Conservation (phyloP, 2,888 invertebrate genomes). For the Amphipyra berbera region DNA sequence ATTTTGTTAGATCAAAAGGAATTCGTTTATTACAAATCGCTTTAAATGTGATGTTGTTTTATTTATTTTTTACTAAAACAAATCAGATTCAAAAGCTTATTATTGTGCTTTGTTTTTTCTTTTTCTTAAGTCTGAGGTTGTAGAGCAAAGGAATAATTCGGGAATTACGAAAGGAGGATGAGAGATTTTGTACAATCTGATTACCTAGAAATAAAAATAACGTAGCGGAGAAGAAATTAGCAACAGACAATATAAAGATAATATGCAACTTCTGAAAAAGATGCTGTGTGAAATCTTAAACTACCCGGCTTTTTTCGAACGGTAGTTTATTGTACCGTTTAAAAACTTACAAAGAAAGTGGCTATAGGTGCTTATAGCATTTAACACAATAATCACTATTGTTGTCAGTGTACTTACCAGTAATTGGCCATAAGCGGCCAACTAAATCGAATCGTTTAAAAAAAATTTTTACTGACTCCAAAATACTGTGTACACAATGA, state of each 20-base stretch:
- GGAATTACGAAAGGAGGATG: neutral
- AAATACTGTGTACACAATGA: neutral
- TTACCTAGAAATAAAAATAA: neutral
- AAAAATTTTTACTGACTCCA: neutral
- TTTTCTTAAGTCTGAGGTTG: neutral
- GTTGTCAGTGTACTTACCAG: neutral
- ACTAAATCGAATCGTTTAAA: neutral
- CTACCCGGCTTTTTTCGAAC: neutral
- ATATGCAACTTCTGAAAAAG: too few relatives aligned
- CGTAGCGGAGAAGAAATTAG: neutral
- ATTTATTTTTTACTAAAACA: slow-evolving; percentile 9
- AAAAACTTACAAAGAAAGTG: slow-evolving; percentile 1
- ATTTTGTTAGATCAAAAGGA: slow-evolving; percentile 26
- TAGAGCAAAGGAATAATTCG: neutral
- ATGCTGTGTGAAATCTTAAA: too few relatives aligned
- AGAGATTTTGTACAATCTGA: neutral
- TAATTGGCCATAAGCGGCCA: neutral
- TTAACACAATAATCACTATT: neutral
- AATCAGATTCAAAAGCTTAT: slow-evolving; percentile 10
- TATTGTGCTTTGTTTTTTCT: slow-evolving; percentile 21
- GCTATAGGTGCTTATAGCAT: neutral
- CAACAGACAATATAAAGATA: neutral
- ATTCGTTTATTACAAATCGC: slow-evolving; percentile 27
- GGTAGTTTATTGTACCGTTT: neutral
- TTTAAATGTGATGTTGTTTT: slow-evolving; percentile 11